phyloP scores from a whole-genome alignment of 2,888 invertebrate genomes.

The Microplitis manilae region DNA sequence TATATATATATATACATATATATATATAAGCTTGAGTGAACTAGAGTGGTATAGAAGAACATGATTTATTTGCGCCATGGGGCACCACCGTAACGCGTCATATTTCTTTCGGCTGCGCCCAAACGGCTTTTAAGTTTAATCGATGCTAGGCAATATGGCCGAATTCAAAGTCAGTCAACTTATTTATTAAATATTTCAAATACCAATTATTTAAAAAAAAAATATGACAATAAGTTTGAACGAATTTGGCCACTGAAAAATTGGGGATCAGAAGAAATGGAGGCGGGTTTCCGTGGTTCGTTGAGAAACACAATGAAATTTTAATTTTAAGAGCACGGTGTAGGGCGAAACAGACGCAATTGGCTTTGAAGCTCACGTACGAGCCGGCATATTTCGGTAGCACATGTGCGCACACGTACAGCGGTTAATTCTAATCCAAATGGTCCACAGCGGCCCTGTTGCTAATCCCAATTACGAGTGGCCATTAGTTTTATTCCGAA shows the following conservation, averaged over 20 bases:
- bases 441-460: constrained; percentile 51
- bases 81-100: constrained; percentile 49
- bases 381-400: constrained; percentile 14
- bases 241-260: too few species aligned
- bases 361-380: constrained; percentile 25
- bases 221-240: too few species aligned
- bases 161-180: constrained; percentile 45
- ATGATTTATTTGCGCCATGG: constrained; percentile 64
- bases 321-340: not conserved
- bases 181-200: not conserved
- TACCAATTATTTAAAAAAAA: not conserved
- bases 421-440: constrained; percentile 62
- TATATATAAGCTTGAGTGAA: constrained; percentile 18
- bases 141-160: constrained; percentile 56
- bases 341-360: constrained; percentile 5
- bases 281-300: not conserved
- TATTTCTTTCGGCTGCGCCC: constrained; percentile 41
- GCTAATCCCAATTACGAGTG: constrained; percentile 70
- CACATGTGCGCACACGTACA: constrained; percentile 53
- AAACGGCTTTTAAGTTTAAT: constrained; percentile 57
- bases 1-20: not conserved
- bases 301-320: not conserved
- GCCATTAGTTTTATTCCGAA: constrained; percentile 68
- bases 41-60: constrained; percentile 33
- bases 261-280: too few species aligned